Evolutionary conservation across 2,797 vertebrate species (phyloP).

Genomic region (Notoglanidium macrostoma): DNA sequence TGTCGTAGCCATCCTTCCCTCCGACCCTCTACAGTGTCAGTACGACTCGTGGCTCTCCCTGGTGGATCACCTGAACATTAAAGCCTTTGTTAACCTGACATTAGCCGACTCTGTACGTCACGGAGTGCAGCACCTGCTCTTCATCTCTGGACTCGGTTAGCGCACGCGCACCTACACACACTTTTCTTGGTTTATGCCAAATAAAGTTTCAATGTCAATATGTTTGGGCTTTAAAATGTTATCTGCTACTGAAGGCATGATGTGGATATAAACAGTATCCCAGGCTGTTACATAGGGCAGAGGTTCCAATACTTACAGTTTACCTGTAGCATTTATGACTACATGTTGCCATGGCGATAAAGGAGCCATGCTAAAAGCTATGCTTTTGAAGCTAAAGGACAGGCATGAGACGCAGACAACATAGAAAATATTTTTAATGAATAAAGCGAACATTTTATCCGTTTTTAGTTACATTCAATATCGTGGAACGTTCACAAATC

Average conservation of each 20-base stretch:
- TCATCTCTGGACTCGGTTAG: constrained; percentile 91
- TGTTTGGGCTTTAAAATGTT: background rate
- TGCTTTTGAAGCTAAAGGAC: background rate
- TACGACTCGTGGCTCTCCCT: constrained; percentile 88
- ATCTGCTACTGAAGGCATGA: background rate
- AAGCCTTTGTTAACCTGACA: constrained; percentile 89
- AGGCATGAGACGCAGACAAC: background rate
- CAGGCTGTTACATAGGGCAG: background rate
- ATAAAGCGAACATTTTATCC: background rate
- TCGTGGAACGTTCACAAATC: background rate
- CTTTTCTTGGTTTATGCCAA: background rate
- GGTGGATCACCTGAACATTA: constrained; percentile 91
- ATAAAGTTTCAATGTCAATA: background rate
- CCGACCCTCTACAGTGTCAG: constrained; percentile 85
- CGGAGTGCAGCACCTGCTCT: constrained; percentile 88
- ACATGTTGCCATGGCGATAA: background rate
- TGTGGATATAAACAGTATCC: background rate
- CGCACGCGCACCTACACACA: constrained; percentile 14
- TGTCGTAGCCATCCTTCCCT: constrained; percentile 77
- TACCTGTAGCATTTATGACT: background rate
- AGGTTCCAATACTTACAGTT: background rate
- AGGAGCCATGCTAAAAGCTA: background rate
- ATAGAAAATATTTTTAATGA: background rate
- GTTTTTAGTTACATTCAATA: background rate
- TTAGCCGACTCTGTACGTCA: constrained; percentile 83